Base-by-base conservation (phyloP, 37 sponge, comb jelly and placozoan genomes). In the Agelas oroides region DNA sequence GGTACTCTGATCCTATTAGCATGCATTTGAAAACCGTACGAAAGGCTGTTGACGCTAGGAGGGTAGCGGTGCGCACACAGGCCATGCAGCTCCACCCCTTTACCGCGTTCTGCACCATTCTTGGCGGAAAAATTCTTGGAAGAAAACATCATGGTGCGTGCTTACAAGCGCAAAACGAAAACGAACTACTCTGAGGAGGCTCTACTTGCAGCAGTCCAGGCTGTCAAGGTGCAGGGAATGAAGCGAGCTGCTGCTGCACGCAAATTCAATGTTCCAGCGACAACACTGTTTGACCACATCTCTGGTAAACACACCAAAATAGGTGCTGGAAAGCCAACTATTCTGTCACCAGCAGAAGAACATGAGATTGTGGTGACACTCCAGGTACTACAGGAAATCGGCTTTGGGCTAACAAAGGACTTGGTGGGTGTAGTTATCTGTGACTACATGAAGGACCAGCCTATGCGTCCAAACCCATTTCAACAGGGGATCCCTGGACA, bases 301-400 rank as follows among this genome's bases (percentile, higher is more conserved):
- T 23, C 21, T 23, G 38, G 40, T 12, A 25, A 21, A 21, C 39
- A 32, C n/a, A 58, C 19, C 23, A 70, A 40, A 53, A 46, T 71
- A 18, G 40, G 60, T 21, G 68, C 77, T 33, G 89, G 89, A n/a
- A 54, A 21, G 14, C 83, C 89, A 60, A 82, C 78, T 1, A 73
- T 88, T 6, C 72, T 88, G 1, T 76, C 78, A 15, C 53, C 46
- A 3, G 89, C 82, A 41, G 90, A 89, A 67, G 23, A 84, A 59
- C n/a, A n/a, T n/a, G 84, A 89, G 30, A 83, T 89, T 33, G 84
- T 89, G n/a, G n/a, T 56, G 79, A 53, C 79, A 0, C 56, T 64
- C 31, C 84, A 89, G 52, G 84, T 59, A 14, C 30, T 89, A 21
- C 84, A 83, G 37, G 90, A 89, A 64, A 62, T 89, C 15, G 90